Evolutionary conservation across 2,888 invertebrate species (phyloP), one percentile per base, ranked within the genome.

Genomic region (Deroplatys truncata): DNA sequence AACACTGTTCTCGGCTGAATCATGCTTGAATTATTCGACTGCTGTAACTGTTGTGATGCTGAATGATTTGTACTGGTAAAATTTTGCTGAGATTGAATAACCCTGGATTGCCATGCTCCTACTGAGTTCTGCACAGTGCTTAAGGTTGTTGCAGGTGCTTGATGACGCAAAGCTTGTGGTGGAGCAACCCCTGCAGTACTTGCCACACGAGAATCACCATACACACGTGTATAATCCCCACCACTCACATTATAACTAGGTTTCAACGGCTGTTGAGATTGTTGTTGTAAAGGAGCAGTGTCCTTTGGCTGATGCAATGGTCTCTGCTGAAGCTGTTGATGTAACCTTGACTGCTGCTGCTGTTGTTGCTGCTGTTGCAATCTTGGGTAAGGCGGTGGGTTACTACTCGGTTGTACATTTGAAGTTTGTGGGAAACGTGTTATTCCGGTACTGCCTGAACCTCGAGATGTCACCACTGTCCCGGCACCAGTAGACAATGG

Each of bases 1-100:
- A 87, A 87, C 49, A 84, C 29, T 84, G 95, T 94, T 92, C 95
- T 95, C 92, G 95, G 95, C 94, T 95, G 95, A 49, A 87, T 84
- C 84, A 88, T 56, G 72, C 72, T 49, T 28, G 35, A 29, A 35
- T 82, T 87, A 49, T 86, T 86, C n/a, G 84, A 29, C 86, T 89
- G 89, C 92, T 95, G 90, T 85, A 89, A 89, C 29, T 90, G 84
- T 72, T 90, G 90, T 86, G 89, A 88, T 87, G 83, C n/a, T 35
- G 87, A 82, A 87, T 87, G 83, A 35, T 87, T 87, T 35, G 87
- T 43, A 15, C n/a, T 87, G 56, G n/a, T 83, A 35, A 56, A 87
- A 35, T 35, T 87, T 82, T 87, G 87, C 20, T 87, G 87, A 25
- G 87, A 43, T 83, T 87, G 87, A 25, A 31, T 43, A 31, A 87